A percentile compares a stretch with the other conserved stretches of the same genome.
phyloP scores from a whole-genome alignment of 2,797 vertebrate genomes.

The Danio choprae region DNA sequence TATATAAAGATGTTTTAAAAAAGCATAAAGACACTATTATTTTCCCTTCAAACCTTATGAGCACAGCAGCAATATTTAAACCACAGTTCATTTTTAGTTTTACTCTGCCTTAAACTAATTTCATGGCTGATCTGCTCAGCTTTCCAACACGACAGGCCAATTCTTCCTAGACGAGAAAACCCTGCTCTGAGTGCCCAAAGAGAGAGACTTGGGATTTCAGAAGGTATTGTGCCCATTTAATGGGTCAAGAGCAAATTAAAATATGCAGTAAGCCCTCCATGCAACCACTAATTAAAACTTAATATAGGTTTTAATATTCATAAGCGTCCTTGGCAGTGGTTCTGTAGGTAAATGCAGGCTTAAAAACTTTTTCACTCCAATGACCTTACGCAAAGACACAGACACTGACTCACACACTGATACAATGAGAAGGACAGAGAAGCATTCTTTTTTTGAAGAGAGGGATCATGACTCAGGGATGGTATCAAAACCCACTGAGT shows the following conservation, averaged over 20 bases:
- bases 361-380: conserved; percentile 33
- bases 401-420: conserved; percentile 1
- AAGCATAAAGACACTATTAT: conserved; percentile 30
- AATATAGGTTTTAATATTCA: conserved; percentile 62
- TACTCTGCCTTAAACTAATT: conserved; percentile 69
- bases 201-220: conserved; percentile 60
- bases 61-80: conserved; percentile 64
- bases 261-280: conserved; percentile 56
- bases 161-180: conserved; percentile 67
- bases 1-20: too few relatives aligned
- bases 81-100: conserved; percentile 63
- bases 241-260: conserved; percentile 64
- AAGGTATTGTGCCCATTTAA: conserved; percentile 63
- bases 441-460: conserved; percentile 36
- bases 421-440: conserved; percentile 10
- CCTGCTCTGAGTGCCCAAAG: conserved; percentile 55
- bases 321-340: conserved; percentile 57
- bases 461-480: conserved; percentile 24
- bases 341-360: conserved; percentile 42
- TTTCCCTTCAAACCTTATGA: conserved; percentile 37
- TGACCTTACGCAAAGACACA: conserved; percentile 28
- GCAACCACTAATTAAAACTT: conserved; percentile 60
- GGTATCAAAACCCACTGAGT: conserved; percentile 5
- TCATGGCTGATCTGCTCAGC: conserved; percentile 75
- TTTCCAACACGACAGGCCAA: conserved; percentile 67